phyloP scores from a whole-genome alignment of 2,888 invertebrate genomes.

The Leptura quadrifasciata region DNA sequence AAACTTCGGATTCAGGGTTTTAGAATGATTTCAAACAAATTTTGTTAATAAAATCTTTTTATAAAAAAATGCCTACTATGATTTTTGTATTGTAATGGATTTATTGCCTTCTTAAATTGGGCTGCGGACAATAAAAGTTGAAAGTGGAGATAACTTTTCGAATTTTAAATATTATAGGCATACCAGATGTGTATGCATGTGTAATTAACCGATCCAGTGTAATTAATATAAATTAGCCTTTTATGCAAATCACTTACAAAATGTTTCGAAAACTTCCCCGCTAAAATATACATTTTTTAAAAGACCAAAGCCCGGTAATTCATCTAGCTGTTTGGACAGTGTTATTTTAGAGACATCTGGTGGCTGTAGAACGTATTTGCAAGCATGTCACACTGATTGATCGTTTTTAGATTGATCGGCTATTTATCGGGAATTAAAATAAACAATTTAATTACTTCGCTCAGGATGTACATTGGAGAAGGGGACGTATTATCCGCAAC shows the following conservation, averaged over 20 bases:
- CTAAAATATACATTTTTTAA: slow-evolving; percentile 28
- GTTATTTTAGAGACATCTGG: slow-evolving; percentile 36
- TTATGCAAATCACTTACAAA: background rate
- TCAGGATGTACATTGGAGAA: background rate
- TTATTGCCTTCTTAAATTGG: too few species aligned
- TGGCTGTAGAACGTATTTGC: slow-evolving; percentile 36
- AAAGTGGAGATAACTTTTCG: too few species aligned
- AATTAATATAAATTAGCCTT: background rate
- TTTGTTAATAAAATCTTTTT: too few species aligned
- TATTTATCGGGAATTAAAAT: background rate
- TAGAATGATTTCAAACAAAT: too few species aligned
- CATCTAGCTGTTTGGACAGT: slow-evolving; percentile 32
- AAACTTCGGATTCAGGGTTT: too few species aligned
- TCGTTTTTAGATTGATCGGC: slow-evolving; percentile 39
- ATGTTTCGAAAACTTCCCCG: background rate
- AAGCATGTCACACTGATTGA: slow-evolving; percentile 35
- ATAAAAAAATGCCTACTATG: too few species aligned
- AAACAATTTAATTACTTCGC: background rate
- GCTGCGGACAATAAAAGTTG: too few species aligned
- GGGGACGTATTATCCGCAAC: too few species aligned
- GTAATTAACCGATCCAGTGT: background rate
- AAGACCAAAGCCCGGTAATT: slow-evolving; percentile 18
- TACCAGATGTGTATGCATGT: too few species aligned
- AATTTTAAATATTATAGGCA: too few species aligned
- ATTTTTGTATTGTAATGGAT: too few species aligned